These are phyloP conservation scores for Drosophila tripunctata DNA, from an alignment of 2,888 invertebrate genomes.

Conservation along the genomic window DNA sequence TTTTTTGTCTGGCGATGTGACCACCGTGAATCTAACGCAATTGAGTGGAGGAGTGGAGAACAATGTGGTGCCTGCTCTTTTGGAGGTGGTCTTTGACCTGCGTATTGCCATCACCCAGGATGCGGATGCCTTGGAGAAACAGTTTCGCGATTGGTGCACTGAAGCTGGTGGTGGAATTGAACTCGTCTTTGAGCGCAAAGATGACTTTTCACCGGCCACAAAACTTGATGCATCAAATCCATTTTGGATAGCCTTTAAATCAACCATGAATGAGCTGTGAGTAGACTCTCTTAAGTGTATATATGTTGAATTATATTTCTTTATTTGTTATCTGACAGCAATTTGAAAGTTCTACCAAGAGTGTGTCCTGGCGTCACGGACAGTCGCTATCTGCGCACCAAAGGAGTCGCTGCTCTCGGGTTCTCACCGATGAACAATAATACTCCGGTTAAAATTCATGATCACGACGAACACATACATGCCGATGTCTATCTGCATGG, in stretches of 20 bases:
- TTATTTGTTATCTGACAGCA: background rate
- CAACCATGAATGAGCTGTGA: background rate
- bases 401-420: background rate
- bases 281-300: background rate
- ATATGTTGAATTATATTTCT: background rate
- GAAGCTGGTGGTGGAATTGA: constrained; percentile 8
- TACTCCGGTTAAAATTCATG: background rate
- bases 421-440: constrained; percentile 16
- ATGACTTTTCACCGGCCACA: background rate
- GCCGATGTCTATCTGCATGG: constrained; percentile 11
- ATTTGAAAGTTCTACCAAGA: background rate
- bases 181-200: constrained; percentile 8
- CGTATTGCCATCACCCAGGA: constrained; percentile 1
- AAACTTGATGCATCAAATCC: background rate
- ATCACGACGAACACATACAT: constrained; percentile 4
- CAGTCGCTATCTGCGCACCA: constrained; percentile 5
- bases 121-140: background rate
- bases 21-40: constrained; percentile 8
- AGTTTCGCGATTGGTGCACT: constrained; percentile 2
- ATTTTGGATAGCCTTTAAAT: background rate
- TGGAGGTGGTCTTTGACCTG: constrained; percentile 6
- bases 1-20: background rate
- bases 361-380: constrained; percentile 7
- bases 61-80: constrained; percentile 9
- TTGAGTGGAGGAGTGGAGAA: constrained; percentile 6